Percentiles rank a stretch among this genome's conserved stretches.
Conservation (phyloP, 2,888 invertebrate species). For the Tipula helvola region DNA sequence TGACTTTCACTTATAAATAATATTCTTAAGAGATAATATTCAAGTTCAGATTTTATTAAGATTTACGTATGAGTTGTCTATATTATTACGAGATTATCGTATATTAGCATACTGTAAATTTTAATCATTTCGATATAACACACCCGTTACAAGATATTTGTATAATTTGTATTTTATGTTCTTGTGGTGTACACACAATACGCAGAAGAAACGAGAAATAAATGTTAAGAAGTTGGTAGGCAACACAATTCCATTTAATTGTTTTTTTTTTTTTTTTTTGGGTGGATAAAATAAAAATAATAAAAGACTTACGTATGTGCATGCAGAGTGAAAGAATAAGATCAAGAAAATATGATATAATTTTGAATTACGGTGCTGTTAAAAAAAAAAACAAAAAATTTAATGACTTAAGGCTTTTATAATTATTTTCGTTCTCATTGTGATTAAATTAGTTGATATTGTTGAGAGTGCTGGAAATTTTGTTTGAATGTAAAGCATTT, state of each 20-base stretch:
- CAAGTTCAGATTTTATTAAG: background rate
- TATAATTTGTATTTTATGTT: no score
- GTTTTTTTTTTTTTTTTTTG: background rate
- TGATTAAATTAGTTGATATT: constrained; percentile 4
- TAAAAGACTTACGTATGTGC: background rate
- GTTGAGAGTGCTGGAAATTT: background rate
- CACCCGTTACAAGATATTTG: background rate
- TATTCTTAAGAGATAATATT: background rate
- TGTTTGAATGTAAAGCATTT: background rate
- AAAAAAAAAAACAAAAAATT: background rate
- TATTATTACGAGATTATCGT: background rate
- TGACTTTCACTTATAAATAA: background rate
- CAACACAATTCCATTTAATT: background rate
- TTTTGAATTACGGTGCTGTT: background rate
- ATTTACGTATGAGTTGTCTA: background rate
- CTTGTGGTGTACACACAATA: no score
- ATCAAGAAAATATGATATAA: constrained; percentile 4
- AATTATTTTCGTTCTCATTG: background rate
- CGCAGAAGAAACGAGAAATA: no score
- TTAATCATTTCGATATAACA: background rate
- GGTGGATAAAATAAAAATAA: background rate
- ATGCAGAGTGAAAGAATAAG: background rate
- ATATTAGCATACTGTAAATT: background rate
- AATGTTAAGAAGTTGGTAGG: background rate
- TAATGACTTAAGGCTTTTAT: constrained; percentile 4